phyloP scores from a whole-genome alignment of 2,888 invertebrate genomes.

The Micropterix aruncella region DNA sequence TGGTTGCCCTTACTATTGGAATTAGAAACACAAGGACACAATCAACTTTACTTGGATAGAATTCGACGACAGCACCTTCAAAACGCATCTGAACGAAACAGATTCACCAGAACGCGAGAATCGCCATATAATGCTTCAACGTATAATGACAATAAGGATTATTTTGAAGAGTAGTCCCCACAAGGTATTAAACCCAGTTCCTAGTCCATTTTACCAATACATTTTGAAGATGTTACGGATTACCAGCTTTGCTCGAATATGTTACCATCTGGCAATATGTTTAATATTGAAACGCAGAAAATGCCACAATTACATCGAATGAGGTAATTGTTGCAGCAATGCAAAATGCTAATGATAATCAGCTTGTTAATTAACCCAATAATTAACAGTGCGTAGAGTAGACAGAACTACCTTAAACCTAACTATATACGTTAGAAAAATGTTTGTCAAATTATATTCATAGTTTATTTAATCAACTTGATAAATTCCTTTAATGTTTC shows the following conservation, averaged over 20 bases:
- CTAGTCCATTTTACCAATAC: constrained; percentile 1
- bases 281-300: too few relatives aligned
- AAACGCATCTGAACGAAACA: constrained; percentile 11
- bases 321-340: too few relatives aligned
- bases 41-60: constrained; percentile 13
- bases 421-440: too few relatives aligned
- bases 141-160: constrained; percentile 12
- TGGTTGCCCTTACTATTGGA: constrained; percentile 12
- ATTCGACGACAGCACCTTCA: constrained; percentile 13
- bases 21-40: constrained; percentile 13
- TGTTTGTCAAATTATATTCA: too few relatives aligned
- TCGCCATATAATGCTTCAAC: constrained; percentile 11
- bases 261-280: constrained; percentile 9
- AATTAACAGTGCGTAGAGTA: too few relatives aligned
- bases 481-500: too few relatives aligned
- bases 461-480: too few relatives aligned
- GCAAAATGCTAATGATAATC: constrained; percentile 9
- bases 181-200: constrained; percentile 3
- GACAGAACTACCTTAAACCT: too few relatives aligned
- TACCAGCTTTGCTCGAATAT: constrained; percentile 6
- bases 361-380: too few relatives aligned
- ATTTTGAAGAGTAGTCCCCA: constrained; percentile 8
- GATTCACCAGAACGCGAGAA: constrained; percentile 11
- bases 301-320: too few relatives aligned
- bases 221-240: constrained; percentile 1